Percentiles rank a stretch among this genome's conserved stretches.
Conservation (phyloP, 2,113 vertebrate genomes). For the Furnarius figulus region DNA sequence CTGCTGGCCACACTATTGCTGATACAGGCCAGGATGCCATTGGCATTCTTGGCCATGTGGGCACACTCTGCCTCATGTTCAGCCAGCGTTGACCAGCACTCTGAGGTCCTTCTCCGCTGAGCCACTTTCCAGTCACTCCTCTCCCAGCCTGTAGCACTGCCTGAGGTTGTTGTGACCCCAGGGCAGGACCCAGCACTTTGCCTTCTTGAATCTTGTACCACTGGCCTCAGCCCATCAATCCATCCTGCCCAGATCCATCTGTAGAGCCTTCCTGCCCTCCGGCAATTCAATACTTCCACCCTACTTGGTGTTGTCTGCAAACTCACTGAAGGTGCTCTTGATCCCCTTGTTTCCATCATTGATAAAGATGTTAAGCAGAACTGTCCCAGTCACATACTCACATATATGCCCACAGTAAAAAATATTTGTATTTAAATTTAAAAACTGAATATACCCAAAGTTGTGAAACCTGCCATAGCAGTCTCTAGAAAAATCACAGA, state of each 20-base stretch:
- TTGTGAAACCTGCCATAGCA: neutral
- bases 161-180: neutral
- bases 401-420: neutral
- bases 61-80: neutral
- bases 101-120: neutral
- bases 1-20: neutral
- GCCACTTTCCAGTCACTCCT: neutral
- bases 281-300: no score
- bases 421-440: neutral
- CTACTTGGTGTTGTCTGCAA: neutral
- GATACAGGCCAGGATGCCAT: neutral
- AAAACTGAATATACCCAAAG: neutral
- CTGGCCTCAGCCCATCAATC: fast-evolving
- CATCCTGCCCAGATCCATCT: neutral
- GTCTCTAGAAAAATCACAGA: neutral
- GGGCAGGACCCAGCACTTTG: neutral
- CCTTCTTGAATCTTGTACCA: neutral
- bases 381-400: neutral
- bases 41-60: neutral
- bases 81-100: neutral
- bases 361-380: neutral
- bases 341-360: neutral
- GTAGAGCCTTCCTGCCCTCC: neutral
- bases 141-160: neutral
- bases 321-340: neutral